Percentiles rank a stretch among this genome's conserved stretches.
phyloP scores from a whole-genome alignment of 2,888 invertebrate genomes.

The Hoplodrina blanda region DNA sequence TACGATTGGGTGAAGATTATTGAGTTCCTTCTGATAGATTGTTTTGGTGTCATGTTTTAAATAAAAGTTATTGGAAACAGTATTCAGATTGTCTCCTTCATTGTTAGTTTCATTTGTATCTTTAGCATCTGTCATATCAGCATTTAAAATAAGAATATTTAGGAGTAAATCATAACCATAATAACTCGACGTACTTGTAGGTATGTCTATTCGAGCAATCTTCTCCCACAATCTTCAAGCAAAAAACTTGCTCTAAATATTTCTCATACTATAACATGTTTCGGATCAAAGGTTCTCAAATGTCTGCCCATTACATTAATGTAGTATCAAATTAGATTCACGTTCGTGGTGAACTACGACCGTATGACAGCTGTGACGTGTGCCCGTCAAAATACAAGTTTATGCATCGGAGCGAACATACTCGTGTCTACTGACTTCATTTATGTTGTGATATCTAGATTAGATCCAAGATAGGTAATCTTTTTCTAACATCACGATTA shows the following conservation, averaged over 20 bases:
- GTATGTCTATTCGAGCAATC: constrained; percentile 34
- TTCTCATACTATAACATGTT: constrained; percentile 29
- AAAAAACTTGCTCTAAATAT: constrained; percentile 49
- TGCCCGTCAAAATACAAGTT: constrained; percentile 47
- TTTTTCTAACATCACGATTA: constrained; percentile 16
- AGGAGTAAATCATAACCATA: constrained; percentile 10
- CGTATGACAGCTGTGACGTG: constrained; percentile 44
- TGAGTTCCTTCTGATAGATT: background rate
- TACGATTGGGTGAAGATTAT: constrained; percentile 21
- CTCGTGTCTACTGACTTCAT: constrained; percentile 16
- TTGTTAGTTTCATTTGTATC: background rate
- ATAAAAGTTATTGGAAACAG: background rate
- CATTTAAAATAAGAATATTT: background rate
- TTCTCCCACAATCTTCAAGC: constrained; percentile 11
- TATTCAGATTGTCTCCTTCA: background rate
- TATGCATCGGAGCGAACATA: constrained; percentile 28
- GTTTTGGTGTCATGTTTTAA: background rate
- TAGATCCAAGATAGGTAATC: constrained; percentile 30
- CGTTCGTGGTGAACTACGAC: constrained; percentile 28
- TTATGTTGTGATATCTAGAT: constrained; percentile 37
- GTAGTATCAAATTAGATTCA: constrained; percentile 52
- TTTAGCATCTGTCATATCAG: background rate
- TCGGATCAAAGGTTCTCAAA: constrained; percentile 41
- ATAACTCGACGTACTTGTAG: constrained; percentile 14
- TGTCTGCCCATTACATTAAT: constrained; percentile 52